Base-by-base conservation (phyloP, 1,140 invertebrate species). In the Aphelenchoides avenae region DNA sequence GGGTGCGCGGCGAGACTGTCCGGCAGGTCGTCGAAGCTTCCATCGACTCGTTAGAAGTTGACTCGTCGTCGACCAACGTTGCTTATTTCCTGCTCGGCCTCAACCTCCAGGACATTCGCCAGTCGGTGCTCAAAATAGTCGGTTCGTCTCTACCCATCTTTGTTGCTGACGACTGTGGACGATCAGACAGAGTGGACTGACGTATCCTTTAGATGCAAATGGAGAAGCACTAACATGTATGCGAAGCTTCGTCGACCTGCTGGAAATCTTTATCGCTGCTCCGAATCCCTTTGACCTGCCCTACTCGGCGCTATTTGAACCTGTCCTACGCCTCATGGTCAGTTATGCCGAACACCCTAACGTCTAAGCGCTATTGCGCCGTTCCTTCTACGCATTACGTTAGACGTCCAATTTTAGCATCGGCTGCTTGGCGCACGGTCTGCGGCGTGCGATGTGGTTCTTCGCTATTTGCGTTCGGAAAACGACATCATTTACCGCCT, bases 401-500 rank as follows among this genome's bases (percentile, higher is more conserved):
- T 1, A 13, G 11, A 49, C 42, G 11, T 47, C n/a, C 5, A 46
- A 36, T 48, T 64, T 18, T n/a, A 60, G 52, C 41, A 57, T 26
- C 41, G 46, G 30, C 43, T 64, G 41, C 37, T 40, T 43, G 54
- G 52, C 22, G 49, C 66, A 31, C 43, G 50, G 7, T 33, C 61
- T 5, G 26, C 44, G 15, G 33, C 26, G 11, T 64, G 51, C 4
- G 9, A 59, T n/a, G 26, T 57, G 43, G 29, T 64, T 22, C 27
- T 64, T 6, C 42, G 61, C 26, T 53, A 47, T 44, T 30, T 64
- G 20, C 64, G 61, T 22, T 59, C 51, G 15, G 51, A 64, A 22
- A 31, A 66, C 31, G 46, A 64, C 36, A 46, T 64, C 6, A 43
- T 64, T 22, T 58, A 67, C 47, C 59, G 47, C 24, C 36, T 64